Conservation (phyloP, 2,888 invertebrate species). For the Aricia artaxerxes region DNA sequence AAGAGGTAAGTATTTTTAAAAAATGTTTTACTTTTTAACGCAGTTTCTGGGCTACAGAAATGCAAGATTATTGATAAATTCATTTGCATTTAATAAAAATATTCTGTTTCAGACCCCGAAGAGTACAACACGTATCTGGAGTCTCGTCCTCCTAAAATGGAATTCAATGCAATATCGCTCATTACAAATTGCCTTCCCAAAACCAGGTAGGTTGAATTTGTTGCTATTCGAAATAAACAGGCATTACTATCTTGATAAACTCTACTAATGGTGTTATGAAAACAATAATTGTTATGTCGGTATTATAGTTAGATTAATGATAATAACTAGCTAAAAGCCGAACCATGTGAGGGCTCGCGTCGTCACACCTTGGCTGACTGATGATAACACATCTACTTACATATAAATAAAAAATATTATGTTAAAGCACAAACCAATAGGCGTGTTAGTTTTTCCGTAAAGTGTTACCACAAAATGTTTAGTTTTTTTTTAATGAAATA, state of each 20-base stretch:
- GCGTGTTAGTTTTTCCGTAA: too few species aligned
- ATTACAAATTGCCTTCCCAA: conserved; percentile 79
- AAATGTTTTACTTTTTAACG: neutral
- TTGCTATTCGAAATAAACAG: neutral
- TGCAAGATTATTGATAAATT: neutral
- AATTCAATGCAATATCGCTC: conserved; percentile 82
- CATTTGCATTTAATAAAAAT: neutral
- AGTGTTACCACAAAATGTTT: too few species aligned
- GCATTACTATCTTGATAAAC: neutral
- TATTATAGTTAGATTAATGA: too few species aligned
- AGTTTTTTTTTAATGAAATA: too few species aligned
- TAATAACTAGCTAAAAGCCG: too few species aligned
- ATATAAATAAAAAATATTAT: too few species aligned
- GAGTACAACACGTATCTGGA: conserved; percentile 83
- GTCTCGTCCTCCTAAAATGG: conserved; percentile 84
- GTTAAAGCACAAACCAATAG: too few species aligned
- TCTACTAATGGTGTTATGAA: neutral
- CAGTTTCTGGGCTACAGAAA: too few species aligned
- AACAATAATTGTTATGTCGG: too few species aligned
- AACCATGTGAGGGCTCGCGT: too few species aligned
- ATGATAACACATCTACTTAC: too few species aligned
- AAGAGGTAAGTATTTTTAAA: conserved; percentile 50
- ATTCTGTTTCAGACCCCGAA: conserved; percentile 68
- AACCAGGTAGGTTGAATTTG: conserved; percentile 71
- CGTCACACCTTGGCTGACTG: too few species aligned